Percentiles rank a stretch among this genome's conserved stretches.
phyloP scores from a whole-genome alignment of 2,888 invertebrate genomes.

The Catonia carolina region DNA sequence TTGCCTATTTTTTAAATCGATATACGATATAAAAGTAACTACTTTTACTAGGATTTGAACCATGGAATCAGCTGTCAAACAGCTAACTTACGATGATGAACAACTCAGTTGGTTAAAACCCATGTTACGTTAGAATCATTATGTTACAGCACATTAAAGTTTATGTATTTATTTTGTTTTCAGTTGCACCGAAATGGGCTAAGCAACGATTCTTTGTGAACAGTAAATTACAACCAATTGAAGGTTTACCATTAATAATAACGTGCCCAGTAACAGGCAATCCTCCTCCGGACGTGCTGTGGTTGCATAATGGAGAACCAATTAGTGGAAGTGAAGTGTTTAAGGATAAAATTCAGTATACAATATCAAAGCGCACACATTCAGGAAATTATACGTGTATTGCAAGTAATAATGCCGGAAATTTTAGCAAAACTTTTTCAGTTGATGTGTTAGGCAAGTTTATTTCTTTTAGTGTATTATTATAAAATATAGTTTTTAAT shows the following conservation, averaged over 20 bases:
- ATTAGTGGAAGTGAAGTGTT: slow-evolving; percentile 19
- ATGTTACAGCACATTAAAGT: no score
- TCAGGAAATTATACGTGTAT: slow-evolving; percentile 54
- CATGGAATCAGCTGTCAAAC: no score
- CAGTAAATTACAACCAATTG: slow-evolving; percentile 5
- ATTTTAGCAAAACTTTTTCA: slow-evolving; percentile 33
- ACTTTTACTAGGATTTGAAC: no score
- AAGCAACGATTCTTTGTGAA: slow-evolving; percentile 3
- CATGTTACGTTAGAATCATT: background rate
- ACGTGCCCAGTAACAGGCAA: slow-evolving; percentile 54
- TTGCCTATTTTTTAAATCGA: no score
- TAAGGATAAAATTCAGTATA: slow-evolving; percentile 10
- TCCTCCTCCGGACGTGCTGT: slow-evolving; percentile 53
- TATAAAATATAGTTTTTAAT: no score
- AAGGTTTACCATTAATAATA: slow-evolving; percentile 20
- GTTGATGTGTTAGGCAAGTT: slow-evolving; percentile 48
- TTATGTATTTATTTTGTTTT: no score
- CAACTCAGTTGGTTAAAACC: no score
- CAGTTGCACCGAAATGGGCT: slow-evolving; percentile 22
- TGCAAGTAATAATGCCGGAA: slow-evolving; percentile 52
- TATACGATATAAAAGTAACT: no score
- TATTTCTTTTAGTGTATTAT: no score
- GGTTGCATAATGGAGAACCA: slow-evolving; percentile 50
- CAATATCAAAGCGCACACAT: slow-evolving; percentile 9
- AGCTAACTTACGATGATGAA: no score